Evolutionary conservation across 1,140 invertebrate species (phyloP).

Genomic region (Globodera ellingtonae): DNA sequence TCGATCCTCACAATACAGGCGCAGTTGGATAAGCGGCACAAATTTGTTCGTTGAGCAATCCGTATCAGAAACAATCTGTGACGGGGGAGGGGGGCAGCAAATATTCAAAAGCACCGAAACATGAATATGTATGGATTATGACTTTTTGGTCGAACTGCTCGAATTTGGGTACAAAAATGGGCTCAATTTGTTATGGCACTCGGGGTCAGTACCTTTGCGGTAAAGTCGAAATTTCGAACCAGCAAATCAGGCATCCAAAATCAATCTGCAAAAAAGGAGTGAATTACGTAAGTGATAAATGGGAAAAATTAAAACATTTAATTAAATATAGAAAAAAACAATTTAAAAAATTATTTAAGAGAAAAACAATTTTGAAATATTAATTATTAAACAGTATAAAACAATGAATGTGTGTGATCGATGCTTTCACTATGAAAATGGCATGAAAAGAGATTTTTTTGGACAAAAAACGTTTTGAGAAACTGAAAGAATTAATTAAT

Average conservation of each 20-base stretch:
- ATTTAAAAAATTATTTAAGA: not conserved
- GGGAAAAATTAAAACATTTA: not conserved
- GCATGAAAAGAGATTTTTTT: too few species aligned
- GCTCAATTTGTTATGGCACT: not conserved
- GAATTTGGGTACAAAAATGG: slow-evolving; percentile 5
- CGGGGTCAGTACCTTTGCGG: slow-evolving; percentile 37
- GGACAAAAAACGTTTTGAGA: too few species aligned
- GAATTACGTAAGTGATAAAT: not conserved
- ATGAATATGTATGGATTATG: too few species aligned
- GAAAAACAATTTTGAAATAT: too few species aligned
- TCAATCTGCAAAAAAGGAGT: not conserved
- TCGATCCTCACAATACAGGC: slow-evolving; percentile 6
- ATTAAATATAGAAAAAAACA: not conserved
- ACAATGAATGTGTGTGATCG: too few species aligned
- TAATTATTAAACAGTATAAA: too few species aligned
- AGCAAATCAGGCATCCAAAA: slow-evolving; percentile 29
- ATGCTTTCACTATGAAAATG: too few species aligned
- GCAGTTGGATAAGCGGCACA: not conserved
- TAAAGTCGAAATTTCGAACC: slow-evolving; percentile 48
- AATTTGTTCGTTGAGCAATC: slow-evolving; percentile 24
- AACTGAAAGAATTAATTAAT: not conserved
- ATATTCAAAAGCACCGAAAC: not conserved
- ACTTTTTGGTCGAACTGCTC: too few species aligned
- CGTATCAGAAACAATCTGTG: slow-evolving; percentile 16
- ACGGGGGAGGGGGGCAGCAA: not conserved